Evolutionary conservation across 2,797 vertebrate genomes (phyloP), one percentile per base, ranked within the genome.

Genomic region (Cryptoblepharus egeriae): DNA sequence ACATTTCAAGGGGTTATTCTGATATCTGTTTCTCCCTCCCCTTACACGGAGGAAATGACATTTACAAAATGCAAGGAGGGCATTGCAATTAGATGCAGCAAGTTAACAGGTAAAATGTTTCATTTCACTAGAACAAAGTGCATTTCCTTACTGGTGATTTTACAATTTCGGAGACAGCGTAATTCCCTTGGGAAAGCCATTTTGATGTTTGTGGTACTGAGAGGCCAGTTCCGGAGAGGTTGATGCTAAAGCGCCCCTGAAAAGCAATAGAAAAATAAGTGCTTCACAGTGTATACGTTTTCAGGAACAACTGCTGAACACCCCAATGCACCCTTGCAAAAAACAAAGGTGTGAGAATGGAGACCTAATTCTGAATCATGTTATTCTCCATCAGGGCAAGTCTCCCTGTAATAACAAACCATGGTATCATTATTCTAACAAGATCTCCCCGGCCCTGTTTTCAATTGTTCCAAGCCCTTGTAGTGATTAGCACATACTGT

Each of bases 171-270:
- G 96, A 96, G 81, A 97, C 97, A 0, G 97, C 98, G 0, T 98
- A 98, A 93, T 98, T 99, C 86, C 98, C 98, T 88, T 98, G 97
- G 0, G 97, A 97, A 80, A 97, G 94, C 98, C 98, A 99, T 35
- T 95, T 95, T n/a, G 96, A 94, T 3, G 95, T 93, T 55, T 96
- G 96, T 0, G 90, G 84, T 82, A 99, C 91, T 52, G 96, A 96
- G 32, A 99, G 94, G 35, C 98, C 98, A 1, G 98, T 99, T 90
- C 98, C 97, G 0, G 96, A 96, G 28, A 99, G 97, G 93, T 98
- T 97, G 93, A 99, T 94, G 88, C 96, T 97, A 90, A 99, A 99
- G 11, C 94, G 97, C 74, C 98, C 98, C 98, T 99, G 84, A 75
- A 91, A 26, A 84, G 78, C 64, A 87, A 63, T 30, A 30, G 72